Evolutionary conservation across 2,888 invertebrate species (phyloP), one percentile per base, ranked within the genome.

Genomic region (Rosalia funebris): DNA sequence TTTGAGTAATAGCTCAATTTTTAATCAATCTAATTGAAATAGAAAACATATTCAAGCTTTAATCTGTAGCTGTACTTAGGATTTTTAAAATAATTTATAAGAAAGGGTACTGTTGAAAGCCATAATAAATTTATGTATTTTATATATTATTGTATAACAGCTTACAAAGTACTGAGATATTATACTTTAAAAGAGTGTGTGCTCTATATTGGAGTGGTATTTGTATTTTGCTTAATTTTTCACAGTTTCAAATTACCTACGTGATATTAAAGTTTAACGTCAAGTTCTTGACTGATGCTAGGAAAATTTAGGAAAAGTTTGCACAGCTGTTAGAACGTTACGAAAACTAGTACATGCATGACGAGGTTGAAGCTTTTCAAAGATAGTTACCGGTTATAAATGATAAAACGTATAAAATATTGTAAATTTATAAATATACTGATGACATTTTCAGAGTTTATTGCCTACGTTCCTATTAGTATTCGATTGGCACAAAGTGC

Each of bases 1-100:
- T 79, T 80, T 81, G 81, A 78, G 79, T 80, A 80, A 79, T 74
- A 79, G 82, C 82, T 82, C 82, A 82, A 82, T 81, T 82, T 82
- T 81, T 78, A 79, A 78, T 76, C 75, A 72, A 74, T 76, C 75
- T 74, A 72, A 71, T 69, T 71, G 66, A 77, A 72, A 72, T 72
- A 74, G 71, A 75, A 57, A 71, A 70, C 69, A 75, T 79, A 79
- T 79, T 76, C 76, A 79, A 80, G 80, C 79, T 80, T 80, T 80
- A 80, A 80, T 63, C 60, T 71, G 74, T 77, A 77, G 76, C 68
- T 71, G 64, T 74, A 76, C 69, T 69, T 77, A 77, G 76, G 71
- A 71, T 77, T 77, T 79, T 77, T 75, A 73, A 75, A 76, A 75
- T 77, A 71, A 73, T 75, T 78, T 75, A 66, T 77, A 66, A 63